A percentile compares a stretch with the other conserved stretches of the same genome.
These are phyloP conservation scores for Oligia strigilis DNA, from an alignment of 2,888 invertebrate species.

Conservation along the genomic window DNA sequence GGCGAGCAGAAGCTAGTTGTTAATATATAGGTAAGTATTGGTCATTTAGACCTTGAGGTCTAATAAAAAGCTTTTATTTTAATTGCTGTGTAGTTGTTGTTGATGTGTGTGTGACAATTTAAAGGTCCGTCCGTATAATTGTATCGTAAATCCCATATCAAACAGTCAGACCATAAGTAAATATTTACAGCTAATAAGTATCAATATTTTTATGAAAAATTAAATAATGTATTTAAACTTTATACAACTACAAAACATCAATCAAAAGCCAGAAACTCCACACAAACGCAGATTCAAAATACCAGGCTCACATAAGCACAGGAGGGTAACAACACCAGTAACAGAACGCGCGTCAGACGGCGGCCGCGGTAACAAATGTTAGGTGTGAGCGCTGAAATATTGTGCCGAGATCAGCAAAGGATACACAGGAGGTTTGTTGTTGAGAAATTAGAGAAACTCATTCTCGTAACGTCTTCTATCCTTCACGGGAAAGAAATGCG, in stretches of 20 bases:
- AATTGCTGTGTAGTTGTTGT: not conserved
- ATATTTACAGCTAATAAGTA: not conserved
- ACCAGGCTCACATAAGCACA: conserved; percentile 48
- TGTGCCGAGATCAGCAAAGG: conserved; percentile 50
- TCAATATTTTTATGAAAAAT: not conserved
- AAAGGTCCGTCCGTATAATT: not conserved
- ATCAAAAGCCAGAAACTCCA: conserved; percentile 2
- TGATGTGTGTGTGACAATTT: not conserved
- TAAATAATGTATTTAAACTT: not conserved
- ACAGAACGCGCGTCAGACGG: conserved; percentile 61
- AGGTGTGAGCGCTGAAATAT: conserved; percentile 64
- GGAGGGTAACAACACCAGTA: conserved; percentile 37
- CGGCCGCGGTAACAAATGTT: conserved; percentile 60
- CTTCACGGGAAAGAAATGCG: conserved; percentile 49
- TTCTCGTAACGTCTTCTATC: conserved; percentile 56
- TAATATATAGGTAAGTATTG: no score
- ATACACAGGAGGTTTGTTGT: conserved; percentile 62
- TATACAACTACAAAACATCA: not conserved
- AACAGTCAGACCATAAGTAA: not conserved
- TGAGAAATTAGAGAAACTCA: conserved; percentile 64
- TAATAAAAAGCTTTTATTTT: not conserved
- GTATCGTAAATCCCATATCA: not conserved
- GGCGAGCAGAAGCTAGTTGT: no score
- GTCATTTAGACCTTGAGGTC: not conserved
- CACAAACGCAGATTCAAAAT: conserved; percentile 35